Percentiles rank a stretch among this genome's conserved stretches.
phyloP scores from a whole-genome alignment of 2,888 invertebrate species.

The Papilio protenor region DNA sequence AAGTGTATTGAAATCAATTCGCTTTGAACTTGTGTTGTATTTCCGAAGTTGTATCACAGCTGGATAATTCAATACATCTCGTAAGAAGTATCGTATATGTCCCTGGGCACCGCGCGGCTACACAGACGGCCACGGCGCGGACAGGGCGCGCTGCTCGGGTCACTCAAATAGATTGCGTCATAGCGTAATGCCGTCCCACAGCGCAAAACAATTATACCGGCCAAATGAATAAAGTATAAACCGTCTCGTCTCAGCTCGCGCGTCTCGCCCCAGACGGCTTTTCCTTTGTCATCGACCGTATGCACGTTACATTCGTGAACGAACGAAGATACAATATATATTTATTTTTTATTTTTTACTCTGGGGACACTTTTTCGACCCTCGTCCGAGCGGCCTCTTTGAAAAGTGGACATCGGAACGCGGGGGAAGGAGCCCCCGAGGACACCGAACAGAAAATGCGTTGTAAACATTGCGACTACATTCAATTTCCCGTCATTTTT shows the following conservation, averaged over 20 bases:
- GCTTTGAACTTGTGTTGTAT: conserved; percentile 35
- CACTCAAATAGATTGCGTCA: conserved; percentile 81
- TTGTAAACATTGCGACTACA: conserved; percentile 86
- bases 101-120: conserved; percentile 53
- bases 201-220: conserved; percentile 78
- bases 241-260: conserved; percentile 60
- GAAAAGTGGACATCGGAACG: conserved; percentile 85
- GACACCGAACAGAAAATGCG: conserved; percentile 83
- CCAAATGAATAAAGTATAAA: conserved; percentile 77
- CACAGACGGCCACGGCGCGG: conserved; percentile 54
- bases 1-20: conserved; percentile 24
- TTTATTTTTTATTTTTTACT: conserved; percentile 82
- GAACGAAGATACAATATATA: conserved; percentile 80
- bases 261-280: conserved; percentile 64
- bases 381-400: conserved; percentile 84
- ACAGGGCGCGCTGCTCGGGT: conserved; percentile 68
- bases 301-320: conserved; percentile 74
- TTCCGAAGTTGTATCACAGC: conserved; percentile 55
- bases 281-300: conserved; percentile 78
- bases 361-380: conserved; percentile 84
- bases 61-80: conserved; percentile 65
- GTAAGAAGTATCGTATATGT: conserved; percentile 56
- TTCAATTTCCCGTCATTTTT: conserved; percentile 86
- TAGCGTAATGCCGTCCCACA: conserved; percentile 70
- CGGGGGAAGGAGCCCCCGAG: conserved; percentile 83